Evolutionary conservation across 1,140 invertebrate species (phyloP), one percentile per base, ranked within the genome.

Genomic region (Drosophila auraria): DNA sequence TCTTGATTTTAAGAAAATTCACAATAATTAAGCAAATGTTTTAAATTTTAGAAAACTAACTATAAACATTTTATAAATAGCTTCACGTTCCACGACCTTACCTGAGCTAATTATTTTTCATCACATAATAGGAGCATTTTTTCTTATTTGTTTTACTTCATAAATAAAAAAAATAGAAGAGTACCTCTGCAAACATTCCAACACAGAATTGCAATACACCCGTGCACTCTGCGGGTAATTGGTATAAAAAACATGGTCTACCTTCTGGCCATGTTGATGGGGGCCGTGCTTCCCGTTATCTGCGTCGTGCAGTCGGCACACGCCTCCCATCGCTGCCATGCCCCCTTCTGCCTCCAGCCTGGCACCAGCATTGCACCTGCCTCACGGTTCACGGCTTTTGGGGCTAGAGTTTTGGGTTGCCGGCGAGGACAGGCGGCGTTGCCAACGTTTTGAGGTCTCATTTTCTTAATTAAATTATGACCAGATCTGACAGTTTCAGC

Each of bases 381-480:
- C 53, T 30, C 71, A 77, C 45, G 49, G 65, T 44, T 59, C 56
- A 56, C 45, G 63, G 54, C 54, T 51, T 9, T 69, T 49, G 44
- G 60, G 45, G 68, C 25, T 44, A 53, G 40, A 57, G 49, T 62
- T 49, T 57, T 38, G 70, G 50, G 42, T 33, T 36, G 33, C n/a
- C 30, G 30, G 51, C 40, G 45, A 65, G 70, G 60, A 74, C 70
- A 58, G 53, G 51, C 71, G 49, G 80, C 72, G 68, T 66, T 77
- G 74, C 69, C 78, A 56, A 33, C 57, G 66, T 80, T 90, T 90
- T 90, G 86, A 90, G 86, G 86, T 84, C 86, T 90, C 86, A 90
- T 90, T 90, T 90, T 90, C 83, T 78, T 90, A 90, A 90, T 90
- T 90, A 90, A 90, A 90, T 90, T 90, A 90, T 90, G 82, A 76